These are phyloP conservation scores for Silvanus unidentatus DNA, from an alignment of 2,888 invertebrate genomes.

Conservation along the genomic window DNA sequence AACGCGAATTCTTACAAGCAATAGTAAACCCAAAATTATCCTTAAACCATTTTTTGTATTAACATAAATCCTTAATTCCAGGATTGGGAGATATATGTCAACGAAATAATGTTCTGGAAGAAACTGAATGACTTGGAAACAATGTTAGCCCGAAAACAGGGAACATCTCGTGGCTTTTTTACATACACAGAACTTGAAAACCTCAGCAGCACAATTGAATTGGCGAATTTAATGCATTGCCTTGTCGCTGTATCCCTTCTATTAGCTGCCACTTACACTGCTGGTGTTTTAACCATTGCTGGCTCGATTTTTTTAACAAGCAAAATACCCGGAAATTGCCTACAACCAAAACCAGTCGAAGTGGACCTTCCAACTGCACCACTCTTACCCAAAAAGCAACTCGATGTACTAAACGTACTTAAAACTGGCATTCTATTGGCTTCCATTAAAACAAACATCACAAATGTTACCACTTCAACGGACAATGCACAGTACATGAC, in stretches of 20 bases:
- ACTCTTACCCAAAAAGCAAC: constrained; percentile 11
- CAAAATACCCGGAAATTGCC: constrained; percentile 49
- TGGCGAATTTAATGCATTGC: constrained; percentile 49
- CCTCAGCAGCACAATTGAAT: constrained; percentile 48
- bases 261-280: constrained; percentile 56
- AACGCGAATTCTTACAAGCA: constrained; percentile 81
- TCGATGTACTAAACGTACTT: constrained; percentile 37
- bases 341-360: constrained; percentile 24
- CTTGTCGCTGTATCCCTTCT: constrained; percentile 52
- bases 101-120: constrained; percentile 66
- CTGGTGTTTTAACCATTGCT: constrained; percentile 54
- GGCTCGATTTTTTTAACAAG: constrained; percentile 54
- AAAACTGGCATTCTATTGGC: constrained; percentile 42
- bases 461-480: constrained; percentile 8
- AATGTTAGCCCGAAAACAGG: constrained; percentile 68
- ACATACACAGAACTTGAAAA: constrained; percentile 73
- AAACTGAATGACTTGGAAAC: constrained; percentile 65
- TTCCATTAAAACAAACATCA: constrained; percentile 25
- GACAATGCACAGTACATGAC: constrained; percentile 26
- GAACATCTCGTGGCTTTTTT: constrained; percentile 68
- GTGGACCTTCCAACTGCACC: background rate
- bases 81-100: constrained; percentile 86
- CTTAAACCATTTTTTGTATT: background rate
- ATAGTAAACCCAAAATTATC: constrained; percentile 79
- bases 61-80: constrained; percentile 32